Base-by-base conservation (phyloP, 2,888 invertebrate species). In the Eubasilissa splendida region DNA sequence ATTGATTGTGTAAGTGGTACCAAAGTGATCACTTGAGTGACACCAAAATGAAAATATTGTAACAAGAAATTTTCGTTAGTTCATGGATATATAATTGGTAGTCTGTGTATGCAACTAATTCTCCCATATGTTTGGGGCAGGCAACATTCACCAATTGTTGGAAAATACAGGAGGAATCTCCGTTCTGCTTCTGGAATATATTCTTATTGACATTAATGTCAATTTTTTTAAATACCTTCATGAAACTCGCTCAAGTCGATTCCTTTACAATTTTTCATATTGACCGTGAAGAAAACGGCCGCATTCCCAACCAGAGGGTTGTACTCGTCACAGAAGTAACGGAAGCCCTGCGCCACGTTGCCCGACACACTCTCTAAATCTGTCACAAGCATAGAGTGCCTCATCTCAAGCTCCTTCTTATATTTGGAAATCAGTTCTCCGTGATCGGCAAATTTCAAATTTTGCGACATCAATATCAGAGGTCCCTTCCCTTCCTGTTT, bases 261-360 rank as follows among this genome's bases (percentile, higher is more conserved):
- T 54, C 42, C 31, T 70, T 52, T 9, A 60, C 90, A 90, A 75
- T 86, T 86, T 2, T 88, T 87, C 76, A 88, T 83, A 84, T 91
- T 87, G 59, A 91, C 83, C 8, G 90, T 90, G 83, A 90, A 89
- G 84, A 90, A 89, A 85, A 90, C 88, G 52, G 90, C 90, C 80
- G 88, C 89, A 75, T 87, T 88, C 74, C 88, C 88, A 3, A 88
- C 89, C 1, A 90, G 85, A 1, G 90, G 90, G 78, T 89, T 88
- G 84, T 88, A 89, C 84, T 90, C 91, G 85, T 91, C 90, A 82
- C 90, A 90, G 83, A 89, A 90, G 83, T 90, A 90, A 84, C 90
- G 90, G 83, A 91, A 90, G 1, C 90, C 90, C 89, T 90, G 90
- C 0, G 90, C 90, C 1, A 90, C 86, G 4, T 85, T 83, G 0